Conservation (phyloP, 2,888 invertebrate genomes). For the Oithona nana region DNA sequence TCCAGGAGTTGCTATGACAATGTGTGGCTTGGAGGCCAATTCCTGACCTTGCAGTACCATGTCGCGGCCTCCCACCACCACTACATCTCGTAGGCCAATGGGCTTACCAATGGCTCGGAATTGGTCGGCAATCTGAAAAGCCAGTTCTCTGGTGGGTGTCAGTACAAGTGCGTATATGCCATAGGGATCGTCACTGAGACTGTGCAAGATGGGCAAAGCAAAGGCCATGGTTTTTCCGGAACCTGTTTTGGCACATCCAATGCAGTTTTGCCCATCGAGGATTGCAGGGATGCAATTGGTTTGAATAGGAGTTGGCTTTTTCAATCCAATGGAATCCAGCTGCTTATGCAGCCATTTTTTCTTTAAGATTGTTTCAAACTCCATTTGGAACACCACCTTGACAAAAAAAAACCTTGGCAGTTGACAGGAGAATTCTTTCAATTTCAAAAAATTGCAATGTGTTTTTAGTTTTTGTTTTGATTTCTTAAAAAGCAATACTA, state of each 20-base stretch:
- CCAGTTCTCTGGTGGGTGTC: conserved; percentile 83
- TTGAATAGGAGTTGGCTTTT: conserved; percentile 58
- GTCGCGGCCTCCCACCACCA: conserved; percentile 86
- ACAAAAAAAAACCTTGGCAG: too few relatives aligned
- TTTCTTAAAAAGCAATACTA: too few relatives aligned
- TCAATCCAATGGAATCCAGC: too few relatives aligned
- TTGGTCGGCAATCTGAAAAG: conserved; percentile 81
- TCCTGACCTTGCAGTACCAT: conserved; percentile 72
- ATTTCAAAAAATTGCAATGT: too few relatives aligned
- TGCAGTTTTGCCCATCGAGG: conserved; percentile 59
- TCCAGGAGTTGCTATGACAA: conserved; percentile 92
- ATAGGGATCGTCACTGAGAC: conserved; percentile 77
- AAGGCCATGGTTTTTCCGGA: conserved; percentile 97
- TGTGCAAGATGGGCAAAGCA: conserved; percentile 78
- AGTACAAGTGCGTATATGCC: conserved; percentile 85
- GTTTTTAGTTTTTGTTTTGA: too few relatives aligned
- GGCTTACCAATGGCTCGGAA: conserved; percentile 63
- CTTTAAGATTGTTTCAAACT: too few relatives aligned
- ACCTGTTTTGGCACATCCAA: conserved; percentile 92
- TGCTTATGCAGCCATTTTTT: too few relatives aligned
- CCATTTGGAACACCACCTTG: too few relatives aligned
- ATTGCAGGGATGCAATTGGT: conserved; percentile 57
- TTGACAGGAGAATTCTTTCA: too few relatives aligned
- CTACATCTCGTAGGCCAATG: conserved; percentile 23
- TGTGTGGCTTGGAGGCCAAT: conserved; percentile 64